Evolutionary conservation across 2,113 vertebrate genomes (phyloP), one percentile per base, ranked within the genome.

Genomic region (Bos indicus): DNA sequence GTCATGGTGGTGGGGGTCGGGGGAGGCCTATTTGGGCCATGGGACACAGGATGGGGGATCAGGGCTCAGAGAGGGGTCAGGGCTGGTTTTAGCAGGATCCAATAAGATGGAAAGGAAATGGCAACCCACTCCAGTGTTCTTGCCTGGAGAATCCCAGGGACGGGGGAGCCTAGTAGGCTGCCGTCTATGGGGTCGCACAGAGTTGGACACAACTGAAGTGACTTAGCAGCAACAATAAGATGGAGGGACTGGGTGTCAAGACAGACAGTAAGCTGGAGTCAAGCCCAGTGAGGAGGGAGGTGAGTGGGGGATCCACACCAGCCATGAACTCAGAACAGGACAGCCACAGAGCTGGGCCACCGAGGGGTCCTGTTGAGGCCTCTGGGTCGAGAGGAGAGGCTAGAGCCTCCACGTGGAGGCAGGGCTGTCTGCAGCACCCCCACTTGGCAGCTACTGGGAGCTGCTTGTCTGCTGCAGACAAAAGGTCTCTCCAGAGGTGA

Each of bases 401-500:
- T 40, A 43, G 54, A 54, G 60, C 11, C 15, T 30, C 59, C 17
- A 2, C 2, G 8, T 1, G 40, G 81, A 3, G 16, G 28, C 51
- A 7, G 9, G 7, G 77, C 43, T 19, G 6, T 10, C 83, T 14
- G 1, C 43, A 15, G 59, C 48, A 64, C 23, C 78, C 7, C 17
- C 30, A 15, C 21, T 52, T 92, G 67, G 19, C 88, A 95, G 89
- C 48, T 77, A 0, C 85, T 7, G 21, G 40, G 67, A 83, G 85
- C 64, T 54, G 6, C 67, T 43, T 36, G 8, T 25, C 78, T 96
- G 94, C 88, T 33, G 51, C 9, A 80, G 62, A 77, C 92, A 96
- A 84, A 52, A 90, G 86, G 64, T 86, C 33, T 62, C 87, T 90
- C 5, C 0, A 78, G 92, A 93, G 86, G 93, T 64, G 92, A 94